Evolutionary conservation across 2,888 invertebrate genomes (phyloP), one percentile per base, ranked within the genome.

Genomic region (Dryobotodes eremita): DNA sequence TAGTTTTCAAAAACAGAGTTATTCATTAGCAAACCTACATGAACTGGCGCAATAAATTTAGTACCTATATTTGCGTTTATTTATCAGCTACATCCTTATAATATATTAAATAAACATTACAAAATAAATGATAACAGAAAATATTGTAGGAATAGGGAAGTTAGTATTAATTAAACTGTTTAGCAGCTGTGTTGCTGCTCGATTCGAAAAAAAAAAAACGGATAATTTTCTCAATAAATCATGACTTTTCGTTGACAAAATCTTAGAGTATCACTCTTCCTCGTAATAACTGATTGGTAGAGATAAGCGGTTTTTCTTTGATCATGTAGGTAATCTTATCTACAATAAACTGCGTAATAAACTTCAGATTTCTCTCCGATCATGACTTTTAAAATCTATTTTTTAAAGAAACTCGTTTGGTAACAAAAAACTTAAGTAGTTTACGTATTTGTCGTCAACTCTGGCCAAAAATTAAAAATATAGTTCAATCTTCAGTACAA

Each of bases 271-370:
- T 48, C 36, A 65, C 20, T 57, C 10, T 75, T 70, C 31, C 15
- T 71, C 53, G 2, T 59, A 26, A 57, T 11, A 70, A 71, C 31
- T 36, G 74, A 71, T 71, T 62, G 53, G 6, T 62, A 62, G 46
- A 62, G 73, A 84, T 83, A 71, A 78, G 66, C 20, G 6, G 13
- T 0, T 64, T 78, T 64, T 71, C 72, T 61, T 31, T 65, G 48
- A 70, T 36, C 61, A 62, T 62, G 48, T 62, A 15, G 1, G 8
- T 71, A 84, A 79, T 82, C 62, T 82, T 69, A 84, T 82, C 84
- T 70, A 17, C 31, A 36, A 36, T 48, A 48, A 68, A 55, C 55
- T 71, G 26, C 31, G 31, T 42, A n/a, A 68, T 6, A 36, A 8
- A 20, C 20, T 13, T 31, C 6, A 53, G 31, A 55, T 50, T 68